Evolutionary conservation across 2,888 invertebrate species (phyloP).

Genomic region (Troides aeacus): DNA sequence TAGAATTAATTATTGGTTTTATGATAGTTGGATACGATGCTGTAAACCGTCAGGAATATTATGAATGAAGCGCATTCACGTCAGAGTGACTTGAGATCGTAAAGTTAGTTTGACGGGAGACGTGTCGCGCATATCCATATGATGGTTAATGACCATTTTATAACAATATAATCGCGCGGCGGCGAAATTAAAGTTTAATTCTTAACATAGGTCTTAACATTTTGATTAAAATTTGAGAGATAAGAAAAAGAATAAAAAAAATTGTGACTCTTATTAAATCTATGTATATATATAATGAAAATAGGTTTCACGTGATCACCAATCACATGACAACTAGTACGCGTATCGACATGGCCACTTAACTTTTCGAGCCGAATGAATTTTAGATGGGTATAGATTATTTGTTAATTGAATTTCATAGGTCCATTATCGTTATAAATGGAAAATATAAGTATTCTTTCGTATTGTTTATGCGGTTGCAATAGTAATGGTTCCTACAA

Average conservation of each 20-base stretch:
- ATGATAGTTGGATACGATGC: constrained; percentile 47
- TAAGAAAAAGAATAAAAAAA: neutral
- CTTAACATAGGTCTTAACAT: neutral
- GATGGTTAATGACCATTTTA: neutral
- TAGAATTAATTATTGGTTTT: constrained; percentile 29
- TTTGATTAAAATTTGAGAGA: too few relatives aligned
- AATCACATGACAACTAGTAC: too few relatives aligned
- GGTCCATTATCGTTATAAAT: too few relatives aligned
- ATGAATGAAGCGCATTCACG: constrained; percentile 35
- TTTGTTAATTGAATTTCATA: too few relatives aligned
- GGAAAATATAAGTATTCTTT: too few relatives aligned
- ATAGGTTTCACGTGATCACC: too few relatives aligned
- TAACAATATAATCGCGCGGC: neutral
- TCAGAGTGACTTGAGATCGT: constrained; percentile 27
- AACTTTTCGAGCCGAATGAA: too few relatives aligned
- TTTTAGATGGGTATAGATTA: too few relatives aligned
- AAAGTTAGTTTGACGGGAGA: constrained; percentile 18
- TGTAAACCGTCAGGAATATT: constrained; percentile 67
- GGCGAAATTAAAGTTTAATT: neutral
- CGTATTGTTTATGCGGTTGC: too few relatives aligned
- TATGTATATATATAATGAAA: too few relatives aligned
- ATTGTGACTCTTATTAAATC: neutral
- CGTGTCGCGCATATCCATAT: constrained; percentile 10
- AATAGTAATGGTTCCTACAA: too few relatives aligned
- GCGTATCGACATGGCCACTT: too few relatives aligned